Evolutionary conservation across 1,140 invertebrate genomes (phyloP), one percentile per base, ranked within the genome.

Genomic region (Pseudachorutes palmiensis): DNA sequence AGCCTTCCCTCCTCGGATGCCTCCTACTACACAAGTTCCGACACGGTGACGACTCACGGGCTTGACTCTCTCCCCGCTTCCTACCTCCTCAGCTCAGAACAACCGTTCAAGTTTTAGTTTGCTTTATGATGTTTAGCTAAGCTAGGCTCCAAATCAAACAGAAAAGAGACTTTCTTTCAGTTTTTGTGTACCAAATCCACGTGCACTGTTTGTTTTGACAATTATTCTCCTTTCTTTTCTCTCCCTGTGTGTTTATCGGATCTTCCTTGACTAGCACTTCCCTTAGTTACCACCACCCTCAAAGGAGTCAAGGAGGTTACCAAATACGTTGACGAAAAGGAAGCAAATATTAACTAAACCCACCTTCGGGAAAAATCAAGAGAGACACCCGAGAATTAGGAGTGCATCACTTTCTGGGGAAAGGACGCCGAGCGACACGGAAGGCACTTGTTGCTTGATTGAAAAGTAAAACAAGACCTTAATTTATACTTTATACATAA

Each of bases 201-300:
- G 69, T 71, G 67, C 65, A 70, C 68, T 72, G 71, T 72, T 72
- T 70, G 70, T 74, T 69, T 69, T 68, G 62, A 72, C 70, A 69
- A 73, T 70, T 72, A 70, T 69, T 65, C 36, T 45, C n/a, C n/a
- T n/a, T n/a, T 45, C 36, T 19, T 45, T 45, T 45, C 36, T 45
- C 36, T 45, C 36, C 36, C 36, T 45, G 36, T 45, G 36, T 45
- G 36, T 45, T 45, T 45, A 45, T 45, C 36, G 36, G 36, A 45
- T 45, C 36, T 45, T 45, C 36, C 19, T 45, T 45, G 36, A n/a
- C n/a, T n/a, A n/a, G n/a, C n/a, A n/a, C n/a, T n/a, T n/a, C n/a
- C n/a, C n/a, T n/a, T n/a, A n/a, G n/a, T n/a, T n/a, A n/a, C n/a
- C n/a, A n/a, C n/a, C n/a, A n/a, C n/a, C n/a, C n/a, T n/a, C n/a